Percentiles rank a stretch among this genome's conserved stretches.
Conservation (phyloP, 2,113 vertebrate genomes). For the Syngnathoides biaculeatus region DNA sequence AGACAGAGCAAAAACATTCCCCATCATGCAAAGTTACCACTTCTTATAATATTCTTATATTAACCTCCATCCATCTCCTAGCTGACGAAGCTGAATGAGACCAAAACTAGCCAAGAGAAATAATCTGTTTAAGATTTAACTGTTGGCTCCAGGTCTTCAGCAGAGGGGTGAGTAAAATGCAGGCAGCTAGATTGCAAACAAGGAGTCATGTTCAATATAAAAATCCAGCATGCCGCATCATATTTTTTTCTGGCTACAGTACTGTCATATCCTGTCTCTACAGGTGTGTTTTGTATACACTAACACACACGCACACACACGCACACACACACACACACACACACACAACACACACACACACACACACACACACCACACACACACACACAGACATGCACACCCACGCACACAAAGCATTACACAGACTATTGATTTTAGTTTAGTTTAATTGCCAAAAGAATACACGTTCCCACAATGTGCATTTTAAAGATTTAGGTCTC, state of each 20-base stretch:
- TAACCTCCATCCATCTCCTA: conserved; percentile 47
- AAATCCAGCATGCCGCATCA: conserved; percentile 45
- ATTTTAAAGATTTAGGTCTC: neutral
- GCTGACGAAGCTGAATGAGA: conserved; percentile 33
- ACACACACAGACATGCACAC: conserved; percentile 25
- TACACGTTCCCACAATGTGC: neutral
- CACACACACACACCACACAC: too few species aligned
- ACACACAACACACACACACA: conserved; percentile 9
- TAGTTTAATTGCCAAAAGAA: neutral
- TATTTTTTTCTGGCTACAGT: conserved; percentile 54
- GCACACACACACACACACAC: conserved; percentile 21
- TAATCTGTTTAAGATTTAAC: conserved; percentile 21
- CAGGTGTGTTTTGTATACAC: conserved; percentile 49
- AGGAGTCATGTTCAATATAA: conserved; percentile 51
- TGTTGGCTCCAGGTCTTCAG: conserved; percentile 27
- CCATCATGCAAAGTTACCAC: neutral
- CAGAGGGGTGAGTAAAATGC: conserved; percentile 14
- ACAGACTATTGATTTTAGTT: neutral
- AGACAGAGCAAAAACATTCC: neutral
- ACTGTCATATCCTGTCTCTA: conserved; percentile 63
- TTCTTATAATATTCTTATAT: conserved; percentile 44
- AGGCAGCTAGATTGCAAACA: conserved; percentile 45
- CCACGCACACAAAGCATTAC: conserved; percentile 9
- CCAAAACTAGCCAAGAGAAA: neutral
- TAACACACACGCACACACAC: too few species aligned